Evolutionary conservation across 2,888 invertebrate species (phyloP).

Genomic region (Drosophila quasianomalipes): DNA sequence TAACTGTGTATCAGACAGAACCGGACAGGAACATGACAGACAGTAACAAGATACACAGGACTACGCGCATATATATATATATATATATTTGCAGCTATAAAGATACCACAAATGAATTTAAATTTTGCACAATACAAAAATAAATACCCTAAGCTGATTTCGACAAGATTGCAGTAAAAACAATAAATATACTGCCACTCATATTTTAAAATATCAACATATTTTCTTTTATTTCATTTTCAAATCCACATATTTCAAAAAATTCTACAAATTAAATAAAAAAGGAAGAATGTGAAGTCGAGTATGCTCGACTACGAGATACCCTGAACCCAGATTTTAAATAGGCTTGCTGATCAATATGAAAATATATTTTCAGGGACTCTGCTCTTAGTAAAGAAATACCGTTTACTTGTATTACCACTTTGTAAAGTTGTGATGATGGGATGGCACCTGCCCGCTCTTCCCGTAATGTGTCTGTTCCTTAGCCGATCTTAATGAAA

Average conservation of each 20-base stretch:
- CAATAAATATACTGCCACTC: neutral
- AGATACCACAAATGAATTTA: neutral
- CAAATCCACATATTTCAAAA: neutral
- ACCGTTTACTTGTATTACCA: too few relatives aligned
- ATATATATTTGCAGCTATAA: too few relatives aligned
- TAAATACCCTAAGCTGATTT: neutral
- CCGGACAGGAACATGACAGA: neutral
- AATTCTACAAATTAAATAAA: neutral
- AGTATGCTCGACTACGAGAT: neutral
- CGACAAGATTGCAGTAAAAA: neutral
- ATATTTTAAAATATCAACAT: neutral
- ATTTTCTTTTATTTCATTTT: neutral
- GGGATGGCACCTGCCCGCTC: too few relatives aligned
- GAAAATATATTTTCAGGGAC: neutral
- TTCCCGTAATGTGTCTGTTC: neutral
- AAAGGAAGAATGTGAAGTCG: neutral
- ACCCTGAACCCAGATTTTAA: neutral
- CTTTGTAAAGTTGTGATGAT: too few relatives aligned
- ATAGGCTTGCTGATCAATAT: neutral
- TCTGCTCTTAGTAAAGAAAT: too few relatives aligned
- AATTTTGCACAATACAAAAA: neutral
- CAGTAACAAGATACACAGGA: neutral
- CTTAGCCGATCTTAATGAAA: neutral
- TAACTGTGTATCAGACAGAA: slow-evolving; percentile 7
- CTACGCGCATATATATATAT: neutral